Evolutionary conservation across 1,140 invertebrate genomes (phyloP).

Genomic region (Zaprionus vittiger): DNA sequence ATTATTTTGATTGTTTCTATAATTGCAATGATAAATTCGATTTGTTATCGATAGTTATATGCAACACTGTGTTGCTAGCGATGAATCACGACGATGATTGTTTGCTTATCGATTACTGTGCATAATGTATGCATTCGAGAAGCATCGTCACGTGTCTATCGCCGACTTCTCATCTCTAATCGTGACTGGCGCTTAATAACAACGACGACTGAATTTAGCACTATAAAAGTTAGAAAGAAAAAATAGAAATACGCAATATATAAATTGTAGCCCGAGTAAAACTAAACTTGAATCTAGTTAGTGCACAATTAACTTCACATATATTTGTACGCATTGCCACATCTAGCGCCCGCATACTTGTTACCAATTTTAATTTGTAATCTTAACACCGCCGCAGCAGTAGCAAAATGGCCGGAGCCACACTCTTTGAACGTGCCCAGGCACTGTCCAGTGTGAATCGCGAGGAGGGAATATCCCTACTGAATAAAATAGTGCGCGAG

Average conservation of each 20-base stretch:
- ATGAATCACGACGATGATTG: neutral
- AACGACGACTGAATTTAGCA: constrained; percentile 70
- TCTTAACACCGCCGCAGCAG: constrained; percentile 51
- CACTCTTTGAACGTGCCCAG: constrained; percentile 92
- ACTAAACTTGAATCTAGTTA: constrained; percentile 38
- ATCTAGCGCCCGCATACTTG: constrained; percentile 29
- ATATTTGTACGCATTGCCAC: constrained; percentile 38
- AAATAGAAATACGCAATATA: constrained; percentile 64
- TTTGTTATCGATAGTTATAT: neutral
- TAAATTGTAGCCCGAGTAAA: constrained; percentile 41
- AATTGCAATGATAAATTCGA: neutral
- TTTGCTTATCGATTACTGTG: neutral
- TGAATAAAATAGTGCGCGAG: constrained; percentile 90
- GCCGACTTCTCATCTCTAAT: constrained; percentile 46
- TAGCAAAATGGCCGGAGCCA: constrained; percentile 91
- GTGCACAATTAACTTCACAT: constrained; percentile 35
- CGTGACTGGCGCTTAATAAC: constrained; percentile 82
- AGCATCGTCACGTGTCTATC: constrained; percentile 22
- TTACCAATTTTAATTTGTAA: constrained; percentile 39
- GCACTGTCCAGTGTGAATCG: constrained; percentile 89
- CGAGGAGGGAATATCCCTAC: constrained; percentile 88
- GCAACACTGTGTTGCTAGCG: neutral
- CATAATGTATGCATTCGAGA: constrained; percentile 13
- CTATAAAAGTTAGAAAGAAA: constrained; percentile 50
- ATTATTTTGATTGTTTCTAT: neutral